phyloP scores from a whole-genome alignment of 1,140 invertebrate genomes.

The Drosophila carrolli region DNA sequence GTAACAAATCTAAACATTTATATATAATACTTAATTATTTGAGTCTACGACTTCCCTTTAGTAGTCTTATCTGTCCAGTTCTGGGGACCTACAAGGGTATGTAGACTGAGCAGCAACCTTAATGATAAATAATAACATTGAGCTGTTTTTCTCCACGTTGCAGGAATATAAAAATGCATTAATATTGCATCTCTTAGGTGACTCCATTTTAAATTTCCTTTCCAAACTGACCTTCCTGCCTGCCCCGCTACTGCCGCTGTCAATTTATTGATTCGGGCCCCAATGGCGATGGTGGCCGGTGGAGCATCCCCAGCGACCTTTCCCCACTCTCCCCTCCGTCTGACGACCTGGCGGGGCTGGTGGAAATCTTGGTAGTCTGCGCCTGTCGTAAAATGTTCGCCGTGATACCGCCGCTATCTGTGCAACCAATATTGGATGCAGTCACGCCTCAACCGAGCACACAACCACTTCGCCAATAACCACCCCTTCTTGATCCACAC shows the following conservation, averaged over 20 bases:
- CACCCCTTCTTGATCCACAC: background rate
- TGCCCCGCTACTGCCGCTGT: constrained; percentile 19
- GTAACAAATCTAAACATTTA: too few species aligned
- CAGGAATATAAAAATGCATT: constrained; percentile 14
- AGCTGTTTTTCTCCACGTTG: too few species aligned
- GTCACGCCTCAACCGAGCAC: constrained; percentile 16
- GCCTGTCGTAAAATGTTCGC: constrained; percentile 66
- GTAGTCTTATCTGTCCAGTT: too few species aligned
- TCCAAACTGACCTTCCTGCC: constrained; percentile 27
- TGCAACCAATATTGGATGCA: constrained; percentile 34
- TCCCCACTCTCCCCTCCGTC: background rate
- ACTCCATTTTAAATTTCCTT: constrained; percentile 22
- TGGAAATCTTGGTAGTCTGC: constrained; percentile 29
- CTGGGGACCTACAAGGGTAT: too few species aligned
- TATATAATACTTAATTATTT: too few species aligned
- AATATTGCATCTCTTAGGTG: constrained; percentile 32
- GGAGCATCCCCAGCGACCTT: constrained; percentile 15
- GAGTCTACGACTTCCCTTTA: too few species aligned
- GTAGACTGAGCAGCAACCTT: too few species aligned
- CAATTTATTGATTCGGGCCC: constrained; percentile 59
- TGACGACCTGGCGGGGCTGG: constrained; percentile 3
- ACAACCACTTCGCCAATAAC: constrained; percentile 1
- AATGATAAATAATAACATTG: too few species aligned
- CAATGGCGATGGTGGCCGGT: constrained; percentile 24
- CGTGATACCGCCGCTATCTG: constrained; percentile 24